A percentile compares a stretch with the other conserved stretches of the same genome.
Evolutionary conservation across 2,888 invertebrate genomes (phyloP).

Genomic region (Parasteatoda lunata): DNA sequence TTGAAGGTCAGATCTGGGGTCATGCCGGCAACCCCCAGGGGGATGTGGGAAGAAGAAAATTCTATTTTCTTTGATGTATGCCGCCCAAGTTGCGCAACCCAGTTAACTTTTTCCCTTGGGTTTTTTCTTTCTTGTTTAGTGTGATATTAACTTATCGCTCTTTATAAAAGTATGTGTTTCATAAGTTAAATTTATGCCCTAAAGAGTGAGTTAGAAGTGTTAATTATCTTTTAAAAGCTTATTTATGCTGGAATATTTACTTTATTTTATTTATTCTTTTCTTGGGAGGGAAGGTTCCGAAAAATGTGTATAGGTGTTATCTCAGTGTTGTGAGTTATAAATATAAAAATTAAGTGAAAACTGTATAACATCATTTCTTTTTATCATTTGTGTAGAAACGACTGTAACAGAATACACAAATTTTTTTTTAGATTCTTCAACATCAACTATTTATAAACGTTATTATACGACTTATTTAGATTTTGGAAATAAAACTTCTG

Average conservation of each 20-base stretch:
- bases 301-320: too few species aligned
- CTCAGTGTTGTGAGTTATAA: too few species aligned
- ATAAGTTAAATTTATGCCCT: background rate
- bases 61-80: slow-evolving; percentile 35
- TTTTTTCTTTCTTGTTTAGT: background rate
- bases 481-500: too few species aligned
- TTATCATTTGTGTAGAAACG: too few species aligned
- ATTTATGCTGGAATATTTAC: background rate
- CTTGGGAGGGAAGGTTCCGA: too few species aligned
- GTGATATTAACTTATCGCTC: background rate
- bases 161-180: background rate
- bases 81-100: slow-evolving; percentile 44
- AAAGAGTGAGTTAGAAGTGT: background rate
- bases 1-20: slow-evolving; percentile 37
- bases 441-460: too few species aligned
- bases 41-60: slow-evolving; percentile 13
- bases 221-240: background rate
- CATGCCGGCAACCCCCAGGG: slow-evolving; percentile 17
- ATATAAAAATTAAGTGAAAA: too few species aligned
- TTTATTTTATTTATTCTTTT: too few species aligned
- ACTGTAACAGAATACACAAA: too few species aligned
- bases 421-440: too few species aligned
- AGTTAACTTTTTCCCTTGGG: background rate
- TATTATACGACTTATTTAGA: too few species aligned
- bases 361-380: too few species aligned